Evolutionary conservation across 2,113 vertebrate genomes (phyloP).

Genomic region (Microcebus lehilahytsara): DNA sequence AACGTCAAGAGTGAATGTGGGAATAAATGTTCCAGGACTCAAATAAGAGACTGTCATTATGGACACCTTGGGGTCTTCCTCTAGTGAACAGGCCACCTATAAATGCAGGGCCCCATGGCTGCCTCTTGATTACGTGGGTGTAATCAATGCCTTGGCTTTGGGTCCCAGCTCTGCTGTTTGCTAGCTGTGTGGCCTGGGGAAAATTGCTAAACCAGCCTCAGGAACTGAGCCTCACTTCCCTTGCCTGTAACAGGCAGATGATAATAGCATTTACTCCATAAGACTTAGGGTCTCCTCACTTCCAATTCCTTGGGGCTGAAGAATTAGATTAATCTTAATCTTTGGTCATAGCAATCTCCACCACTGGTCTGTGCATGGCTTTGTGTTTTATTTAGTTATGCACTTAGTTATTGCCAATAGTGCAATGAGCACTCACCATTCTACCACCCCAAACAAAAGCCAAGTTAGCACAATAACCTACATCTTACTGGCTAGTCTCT

Average conservation of each 20-base stretch:
- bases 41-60: too few species aligned
- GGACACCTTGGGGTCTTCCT: rapidly evolving
- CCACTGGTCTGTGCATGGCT: not conserved
- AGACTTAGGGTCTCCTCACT: too few species aligned
- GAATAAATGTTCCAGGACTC: too few species aligned
- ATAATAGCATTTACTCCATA: not conserved
- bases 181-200: not conserved
- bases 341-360: not conserved
- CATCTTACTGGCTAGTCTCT: too few species aligned
- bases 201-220: not conserved
- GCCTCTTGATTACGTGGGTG: not conserved
- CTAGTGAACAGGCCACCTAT: not conserved
- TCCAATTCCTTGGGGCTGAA: not conserved
- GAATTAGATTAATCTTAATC: not conserved
- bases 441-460: not conserved
- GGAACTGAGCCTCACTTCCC: not conserved
- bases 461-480: not conserved
- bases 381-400: not conserved
- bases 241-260: not conserved
- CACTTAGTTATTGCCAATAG: not conserved
- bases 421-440: not conserved
- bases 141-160: too few species aligned
- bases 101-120: not conserved
- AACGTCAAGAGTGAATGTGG: too few species aligned
- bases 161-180: not conserved